Evolutionary conservation across 2,888 invertebrate genomes (phyloP).

Genomic region (Spodoptera picta): DNA sequence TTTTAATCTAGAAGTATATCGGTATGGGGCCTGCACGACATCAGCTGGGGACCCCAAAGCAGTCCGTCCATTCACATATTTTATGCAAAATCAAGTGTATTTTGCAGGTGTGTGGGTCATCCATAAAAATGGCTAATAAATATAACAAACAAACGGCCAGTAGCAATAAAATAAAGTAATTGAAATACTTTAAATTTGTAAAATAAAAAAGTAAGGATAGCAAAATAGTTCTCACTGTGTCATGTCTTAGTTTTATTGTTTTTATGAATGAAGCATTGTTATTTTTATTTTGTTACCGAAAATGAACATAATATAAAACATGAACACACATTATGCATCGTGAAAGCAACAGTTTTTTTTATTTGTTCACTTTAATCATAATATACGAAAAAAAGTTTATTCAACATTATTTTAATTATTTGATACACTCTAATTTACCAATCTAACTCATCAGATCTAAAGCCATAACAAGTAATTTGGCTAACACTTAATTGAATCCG

Average conservation of each 20-base stretch:
- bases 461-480: too few species aligned
- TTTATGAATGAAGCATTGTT: too few species aligned
- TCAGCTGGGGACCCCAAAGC: constrained; percentile 2
- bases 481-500: too few species aligned
- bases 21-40: constrained; percentile 8
- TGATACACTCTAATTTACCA: too few species aligned
- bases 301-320: too few species aligned
- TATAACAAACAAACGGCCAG: constrained; percentile 7
- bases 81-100: constrained; percentile 7
- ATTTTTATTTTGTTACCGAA: too few species aligned
- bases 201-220: constrained; percentile 23
- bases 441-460: too few species aligned
- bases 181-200: constrained; percentile 7
- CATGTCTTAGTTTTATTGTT: not conserved
- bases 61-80: not conserved
- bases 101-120: constrained; percentile 9
- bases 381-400: too few species aligned
- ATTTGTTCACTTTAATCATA: too few species aligned
- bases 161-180: constrained; percentile 17
- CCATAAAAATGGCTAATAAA: constrained; percentile 11
- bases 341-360: too few species aligned
- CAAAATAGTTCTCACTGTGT: constrained; percentile 3
- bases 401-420: too few species aligned
- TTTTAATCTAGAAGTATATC: not conserved
- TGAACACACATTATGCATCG: too few species aligned